These are phyloP conservation scores for Mythimna albipuncta DNA, from an alignment of 2,888 invertebrate genomes.

Conservation along the genomic window DNA sequence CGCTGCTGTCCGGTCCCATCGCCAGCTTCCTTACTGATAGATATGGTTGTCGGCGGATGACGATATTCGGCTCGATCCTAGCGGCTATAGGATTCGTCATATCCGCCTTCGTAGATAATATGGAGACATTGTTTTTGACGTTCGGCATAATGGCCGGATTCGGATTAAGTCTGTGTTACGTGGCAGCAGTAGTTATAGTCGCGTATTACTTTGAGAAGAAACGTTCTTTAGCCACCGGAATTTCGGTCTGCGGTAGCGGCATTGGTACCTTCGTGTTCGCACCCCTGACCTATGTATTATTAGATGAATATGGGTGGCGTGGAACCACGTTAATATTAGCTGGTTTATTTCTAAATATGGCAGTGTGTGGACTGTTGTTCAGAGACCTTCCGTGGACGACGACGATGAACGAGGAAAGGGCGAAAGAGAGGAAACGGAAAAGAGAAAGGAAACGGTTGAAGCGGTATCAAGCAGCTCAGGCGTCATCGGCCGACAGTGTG, in stretches of 20 bases:
- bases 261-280: slow-evolving; percentile 97
- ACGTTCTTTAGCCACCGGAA: slow-evolving; percentile 95
- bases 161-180: slow-evolving; percentile 96
- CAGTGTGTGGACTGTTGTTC: slow-evolving; percentile 95
- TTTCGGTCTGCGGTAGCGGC: slow-evolving; percentile 96
- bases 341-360: slow-evolving; percentile 95
- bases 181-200: slow-evolving; percentile 97
- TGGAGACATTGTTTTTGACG: slow-evolving; percentile 94
- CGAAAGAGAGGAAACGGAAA: slow-evolving; percentile 91
- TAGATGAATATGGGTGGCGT: slow-evolving; percentile 95
- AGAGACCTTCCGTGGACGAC: slow-evolving; percentile 92
- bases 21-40: slow-evolving; percentile 96
- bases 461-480: slow-evolving; percentile 79
- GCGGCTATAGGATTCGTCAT: slow-evolving; percentile 94
- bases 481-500: slow-evolving; percentile 93
- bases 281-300: slow-evolving; percentile 93
- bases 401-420: slow-evolving; percentile 91
- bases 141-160: slow-evolving; percentile 96
- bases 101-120: slow-evolving; percentile 94
- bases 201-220: slow-evolving; percentile 97
- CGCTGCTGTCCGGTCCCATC: slow-evolving; percentile 95
- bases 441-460: slow-evolving; percentile 90
- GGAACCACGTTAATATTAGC: slow-evolving; percentile 95
- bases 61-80: slow-evolving; percentile 94
- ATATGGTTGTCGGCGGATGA: slow-evolving; percentile 95